Conservation (phyloP, 2,888 invertebrate species). For the Rhabditoides inermis region DNA sequence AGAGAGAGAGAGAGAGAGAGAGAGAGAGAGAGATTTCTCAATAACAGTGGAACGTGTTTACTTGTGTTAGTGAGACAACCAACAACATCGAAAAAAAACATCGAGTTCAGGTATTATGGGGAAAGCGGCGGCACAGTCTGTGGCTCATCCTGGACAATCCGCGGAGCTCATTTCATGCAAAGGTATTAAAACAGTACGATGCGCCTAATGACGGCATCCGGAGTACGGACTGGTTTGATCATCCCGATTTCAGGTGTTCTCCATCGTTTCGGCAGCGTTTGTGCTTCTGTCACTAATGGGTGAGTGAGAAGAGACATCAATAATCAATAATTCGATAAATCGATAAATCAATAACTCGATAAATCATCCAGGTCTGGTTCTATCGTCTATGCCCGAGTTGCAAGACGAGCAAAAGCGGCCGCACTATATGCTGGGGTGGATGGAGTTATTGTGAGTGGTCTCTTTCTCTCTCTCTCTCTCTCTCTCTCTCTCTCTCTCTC, state of each 20-base stretch:
- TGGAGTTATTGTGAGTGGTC: constrained; percentile 14
- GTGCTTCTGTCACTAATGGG: constrained; percentile 45
- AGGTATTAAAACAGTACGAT: too few relatives aligned
- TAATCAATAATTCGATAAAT: not conserved
- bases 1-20: too few relatives aligned
- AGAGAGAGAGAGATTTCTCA: too few relatives aligned
- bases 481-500: too few relatives aligned
- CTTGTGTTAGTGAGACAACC: too few relatives aligned
- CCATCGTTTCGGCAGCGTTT: constrained; percentile 43
- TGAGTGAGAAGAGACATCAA: not conserved
- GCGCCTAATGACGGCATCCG: too few relatives aligned
- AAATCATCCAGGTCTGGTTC: constrained; percentile 28
- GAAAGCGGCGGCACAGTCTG: not conserved
- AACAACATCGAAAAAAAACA: too few relatives aligned
- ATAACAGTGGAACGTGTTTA: too few relatives aligned
- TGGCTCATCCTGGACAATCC: constrained; percentile 49
- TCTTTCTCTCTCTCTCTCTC: too few relatives aligned
- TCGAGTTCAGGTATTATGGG: not conserved
- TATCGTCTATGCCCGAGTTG: constrained; percentile 48
- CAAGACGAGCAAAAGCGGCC: constrained; percentile 41
- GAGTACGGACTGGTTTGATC: too few relatives aligned
- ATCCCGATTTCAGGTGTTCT: too few relatives aligned
- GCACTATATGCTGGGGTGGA: constrained; percentile 14
- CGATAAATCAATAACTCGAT: not conserved
- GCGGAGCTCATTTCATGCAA: constrained; percentile 36